A percentile compares a stretch with the other conserved stretches of the same genome.
Evolutionary conservation across 2,113 vertebrate species (phyloP).

Genomic region (Laticauda laticaudata): DNA sequence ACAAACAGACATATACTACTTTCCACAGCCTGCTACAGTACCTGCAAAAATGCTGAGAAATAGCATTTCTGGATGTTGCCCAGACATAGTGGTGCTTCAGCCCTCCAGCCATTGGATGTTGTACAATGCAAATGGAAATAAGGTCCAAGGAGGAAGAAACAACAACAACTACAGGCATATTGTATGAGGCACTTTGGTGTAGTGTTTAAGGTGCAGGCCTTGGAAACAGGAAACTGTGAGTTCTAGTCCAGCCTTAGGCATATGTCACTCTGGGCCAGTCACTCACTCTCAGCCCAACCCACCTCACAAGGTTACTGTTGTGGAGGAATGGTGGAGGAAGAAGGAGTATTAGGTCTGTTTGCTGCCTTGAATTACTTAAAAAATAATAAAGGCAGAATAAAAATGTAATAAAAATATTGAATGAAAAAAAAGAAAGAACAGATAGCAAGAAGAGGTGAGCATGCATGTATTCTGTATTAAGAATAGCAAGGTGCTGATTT

Average conservation of each 20-base stretch:
- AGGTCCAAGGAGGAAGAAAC: background rate
- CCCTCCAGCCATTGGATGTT: background rate
- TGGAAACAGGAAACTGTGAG: no score
- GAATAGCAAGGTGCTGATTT: slow-evolving; percentile 32
- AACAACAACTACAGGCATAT: background rate
- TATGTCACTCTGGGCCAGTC: no score
- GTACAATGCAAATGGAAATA: background rate
- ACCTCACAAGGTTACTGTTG: no score
- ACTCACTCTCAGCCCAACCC: no score
- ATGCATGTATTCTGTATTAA: background rate
- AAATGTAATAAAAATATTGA: no score
- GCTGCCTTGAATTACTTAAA: no score
- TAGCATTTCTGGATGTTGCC: background rate
- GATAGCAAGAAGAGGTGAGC: background rate
- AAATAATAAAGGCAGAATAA: no score
- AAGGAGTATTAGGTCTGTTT: no score
- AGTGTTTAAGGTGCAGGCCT: no score
- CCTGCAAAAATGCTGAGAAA: background rate
- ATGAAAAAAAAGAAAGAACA: background rate
- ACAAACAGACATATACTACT: background rate
- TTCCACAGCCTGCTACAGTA: background rate
- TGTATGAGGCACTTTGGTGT: no score
- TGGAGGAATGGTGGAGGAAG: no score
- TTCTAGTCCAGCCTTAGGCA: no score
- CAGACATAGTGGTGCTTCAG: background rate